Percentiles rank a stretch among this genome's conserved stretches.
These are phyloP conservation scores for Catharus ustulatus DNA, from an alignment of 2,797 vertebrate genomes.

Conservation along the genomic window DNA sequence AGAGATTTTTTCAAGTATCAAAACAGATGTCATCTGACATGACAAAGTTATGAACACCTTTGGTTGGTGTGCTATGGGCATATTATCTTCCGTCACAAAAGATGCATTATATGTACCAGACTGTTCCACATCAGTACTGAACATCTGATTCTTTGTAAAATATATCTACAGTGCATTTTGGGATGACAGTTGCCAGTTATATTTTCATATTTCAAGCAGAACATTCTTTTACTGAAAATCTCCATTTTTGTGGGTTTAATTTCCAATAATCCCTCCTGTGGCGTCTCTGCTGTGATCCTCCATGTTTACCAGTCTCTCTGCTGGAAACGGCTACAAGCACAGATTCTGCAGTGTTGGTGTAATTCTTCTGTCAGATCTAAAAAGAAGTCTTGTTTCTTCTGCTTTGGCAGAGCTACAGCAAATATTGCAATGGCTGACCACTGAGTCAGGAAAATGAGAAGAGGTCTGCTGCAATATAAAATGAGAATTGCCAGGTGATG, in stretches of 20 bases:
- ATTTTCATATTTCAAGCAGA: background rate
- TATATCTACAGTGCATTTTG: background rate
- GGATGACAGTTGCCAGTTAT: background rate
- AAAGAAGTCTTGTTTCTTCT: background rate
- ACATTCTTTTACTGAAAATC: background rate
- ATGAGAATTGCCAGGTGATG: background rate
- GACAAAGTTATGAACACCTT: background rate
- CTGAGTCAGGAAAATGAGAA: conserved; percentile 1
- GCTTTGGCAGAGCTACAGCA: background rate
- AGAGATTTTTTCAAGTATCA: background rate
- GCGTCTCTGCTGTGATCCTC: background rate
- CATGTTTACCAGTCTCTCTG: background rate
- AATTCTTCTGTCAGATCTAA: background rate
- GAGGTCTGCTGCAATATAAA: background rate
- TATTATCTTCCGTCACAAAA: background rate
- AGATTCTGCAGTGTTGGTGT: background rate
- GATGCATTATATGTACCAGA: background rate
- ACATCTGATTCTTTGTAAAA: background rate
- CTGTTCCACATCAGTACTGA: background rate
- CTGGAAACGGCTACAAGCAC: background rate
- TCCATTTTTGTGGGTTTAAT: background rate
- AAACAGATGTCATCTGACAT: background rate
- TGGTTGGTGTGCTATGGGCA: background rate
- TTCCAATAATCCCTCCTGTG: background rate
- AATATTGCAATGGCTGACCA: background rate